phyloP scores from a whole-genome alignment of 2,113 vertebrate species.

The Pterocles orientalis region DNA sequence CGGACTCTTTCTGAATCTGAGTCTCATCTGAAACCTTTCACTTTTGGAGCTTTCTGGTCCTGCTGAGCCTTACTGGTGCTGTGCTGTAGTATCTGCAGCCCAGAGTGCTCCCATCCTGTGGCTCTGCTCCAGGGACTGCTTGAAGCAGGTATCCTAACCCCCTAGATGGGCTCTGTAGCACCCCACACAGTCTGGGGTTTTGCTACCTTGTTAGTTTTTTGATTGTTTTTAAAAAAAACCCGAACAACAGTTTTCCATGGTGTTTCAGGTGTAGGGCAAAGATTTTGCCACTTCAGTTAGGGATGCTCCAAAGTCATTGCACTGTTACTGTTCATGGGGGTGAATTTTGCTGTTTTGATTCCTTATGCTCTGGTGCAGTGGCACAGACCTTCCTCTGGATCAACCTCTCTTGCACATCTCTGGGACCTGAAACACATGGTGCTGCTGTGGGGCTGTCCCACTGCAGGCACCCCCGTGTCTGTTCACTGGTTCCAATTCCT shows the following conservation, averaged over 20 bases:
- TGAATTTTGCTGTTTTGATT: not conserved
- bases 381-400: not conserved
- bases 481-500: not conserved
- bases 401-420: not conserved
- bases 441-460: not conserved
- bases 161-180: not conserved
- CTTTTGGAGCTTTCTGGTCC: not conserved
- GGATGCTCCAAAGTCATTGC: not conserved
- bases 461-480: not conserved
- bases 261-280: not conserved
- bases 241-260: rapidly evolving
- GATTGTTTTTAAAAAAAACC: too few relatives aligned
- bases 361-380: not conserved
- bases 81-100: not conserved
- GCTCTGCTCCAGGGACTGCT: not conserved
- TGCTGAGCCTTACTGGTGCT: not conserved
- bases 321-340: not conserved
- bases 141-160: not conserved
- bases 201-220: not conserved
- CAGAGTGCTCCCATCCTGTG: not conserved
- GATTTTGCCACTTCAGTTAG: not conserved
- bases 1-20: not conserved
- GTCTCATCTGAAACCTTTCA: not conserved
- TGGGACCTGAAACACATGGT: rapidly evolving
- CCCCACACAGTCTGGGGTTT: not conserved